Conservation (phyloP, 2,797 vertebrate species). For the Characodon lateralis region DNA sequence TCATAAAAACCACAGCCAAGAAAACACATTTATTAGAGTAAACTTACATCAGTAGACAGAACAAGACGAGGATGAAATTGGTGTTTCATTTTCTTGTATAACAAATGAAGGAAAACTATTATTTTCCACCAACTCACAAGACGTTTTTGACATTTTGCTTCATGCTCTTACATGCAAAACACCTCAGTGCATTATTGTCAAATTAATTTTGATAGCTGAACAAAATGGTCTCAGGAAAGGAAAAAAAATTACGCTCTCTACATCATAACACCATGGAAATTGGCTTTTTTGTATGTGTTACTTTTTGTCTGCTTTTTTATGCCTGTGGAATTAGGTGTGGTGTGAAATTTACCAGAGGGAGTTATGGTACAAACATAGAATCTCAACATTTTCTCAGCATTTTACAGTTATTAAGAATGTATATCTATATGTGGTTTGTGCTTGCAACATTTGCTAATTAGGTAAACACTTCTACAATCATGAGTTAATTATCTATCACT, state of each 20-base stretch:
- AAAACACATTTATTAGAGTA: constrained; percentile 27
- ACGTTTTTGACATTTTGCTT: constrained; percentile 55
- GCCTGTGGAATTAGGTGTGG: constrained; percentile 18
- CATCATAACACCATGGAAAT: constrained; percentile 46
- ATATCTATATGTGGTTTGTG: constrained; percentile 12
- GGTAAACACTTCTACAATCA: background rate
- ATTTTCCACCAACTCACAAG: constrained; percentile 53
- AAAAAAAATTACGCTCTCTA: constrained; percentile 36
- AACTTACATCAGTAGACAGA: constrained; percentile 45
- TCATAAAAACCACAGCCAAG: constrained; percentile 18
- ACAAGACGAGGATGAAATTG: constrained; percentile 47
- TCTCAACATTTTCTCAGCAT: constrained; percentile 18
- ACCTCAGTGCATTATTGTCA: constrained; percentile 58
- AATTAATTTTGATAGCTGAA: constrained; percentile 51
- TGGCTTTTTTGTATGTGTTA: constrained; percentile 31
- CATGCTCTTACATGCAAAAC: constrained; percentile 51
- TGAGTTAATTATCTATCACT: constrained; percentile 31
- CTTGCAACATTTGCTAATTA: constrained; percentile 17
- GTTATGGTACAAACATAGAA: constrained; percentile 28
- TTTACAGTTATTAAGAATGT: constrained; percentile 23
- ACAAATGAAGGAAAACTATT: constrained; percentile 51
- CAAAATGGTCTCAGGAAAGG: constrained; percentile 35
- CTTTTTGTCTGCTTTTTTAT: constrained; percentile 38
- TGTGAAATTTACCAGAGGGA: constrained; percentile 45
- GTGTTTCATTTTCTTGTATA: constrained; percentile 40